phyloP scores from a whole-genome alignment of 1,140 invertebrate genomes.

The Choristoneura fumiferana region DNA sequence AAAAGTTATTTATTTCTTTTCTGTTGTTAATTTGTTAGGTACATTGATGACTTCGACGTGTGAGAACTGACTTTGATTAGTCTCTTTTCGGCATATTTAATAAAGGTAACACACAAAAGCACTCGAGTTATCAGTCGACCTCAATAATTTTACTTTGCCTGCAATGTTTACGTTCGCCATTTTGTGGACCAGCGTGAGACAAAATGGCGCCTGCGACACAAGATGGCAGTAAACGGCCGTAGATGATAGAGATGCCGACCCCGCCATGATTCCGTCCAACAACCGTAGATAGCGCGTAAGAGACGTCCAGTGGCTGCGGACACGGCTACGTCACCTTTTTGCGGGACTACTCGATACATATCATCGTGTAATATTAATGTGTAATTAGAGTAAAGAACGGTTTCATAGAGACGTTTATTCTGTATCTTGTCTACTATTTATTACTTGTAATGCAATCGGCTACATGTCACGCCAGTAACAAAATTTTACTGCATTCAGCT shows the following conservation, averaged over 20 bases:
- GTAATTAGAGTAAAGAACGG: constrained; percentile 73
- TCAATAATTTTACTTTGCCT: constrained; percentile 33
- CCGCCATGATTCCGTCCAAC: constrained; percentile 76
- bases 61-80: constrained; percentile 20
- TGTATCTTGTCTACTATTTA: constrained; percentile 64
- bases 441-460: constrained; percentile 67
- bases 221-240: constrained; percentile 26
- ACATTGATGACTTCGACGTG: constrained; percentile 24
- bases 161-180: constrained; percentile 22
- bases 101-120: constrained; percentile 17
- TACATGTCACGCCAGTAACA: constrained; percentile 67
- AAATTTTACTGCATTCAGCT: constrained; percentile 39
- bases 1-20: constrained; percentile 53
- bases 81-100: constrained; percentile 29
- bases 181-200: constrained; percentile 17
- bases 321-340: constrained; percentile 74
- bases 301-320: constrained; percentile 76
- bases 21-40: constrained; percentile 29
- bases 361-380: constrained; percentile 77
- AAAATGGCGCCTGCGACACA: constrained; percentile 19
- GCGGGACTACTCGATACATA: constrained; percentile 78
- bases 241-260: constrained; percentile 43
- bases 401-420: constrained; percentile 77
- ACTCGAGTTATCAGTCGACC: constrained; percentile 24
- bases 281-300: constrained; percentile 75